phyloP scores from a whole-genome alignment of 2,113 vertebrate genomes.

The Aegithalos caudatus region DNA sequence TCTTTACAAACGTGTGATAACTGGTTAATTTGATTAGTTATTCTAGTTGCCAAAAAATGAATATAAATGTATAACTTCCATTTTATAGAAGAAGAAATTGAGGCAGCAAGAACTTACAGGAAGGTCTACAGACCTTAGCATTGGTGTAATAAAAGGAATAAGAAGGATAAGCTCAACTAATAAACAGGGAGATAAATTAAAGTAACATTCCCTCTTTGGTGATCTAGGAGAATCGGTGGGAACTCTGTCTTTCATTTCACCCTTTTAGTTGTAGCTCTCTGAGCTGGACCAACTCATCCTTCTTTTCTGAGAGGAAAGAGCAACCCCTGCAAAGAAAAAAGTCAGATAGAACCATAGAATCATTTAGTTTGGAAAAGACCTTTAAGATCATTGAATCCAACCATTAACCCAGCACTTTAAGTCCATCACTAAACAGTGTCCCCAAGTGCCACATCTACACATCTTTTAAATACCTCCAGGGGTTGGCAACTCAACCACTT shows the following conservation, averaged over 20 bases:
- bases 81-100: not conserved
- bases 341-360: not conserved
- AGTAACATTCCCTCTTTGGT: not conserved
- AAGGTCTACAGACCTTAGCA: not conserved
- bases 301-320: not conserved
- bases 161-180: not conserved
- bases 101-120: not conserved
- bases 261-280: not conserved
- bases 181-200: not conserved
- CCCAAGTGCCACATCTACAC: fast-evolving
- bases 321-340: not conserved
- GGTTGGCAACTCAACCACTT: not conserved
- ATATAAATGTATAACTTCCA: not conserved
- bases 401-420: not conserved
- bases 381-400: not conserved
- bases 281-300: not conserved
- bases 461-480: not conserved
- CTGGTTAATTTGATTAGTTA: constrained; percentile 1
- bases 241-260: not conserved
- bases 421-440: not conserved
- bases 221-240: not conserved
- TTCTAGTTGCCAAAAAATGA: not conserved
- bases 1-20: not conserved
- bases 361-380: not conserved
- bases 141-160: not conserved